Conservation (phyloP, 1,140 invertebrate genomes). For the Neuroterus valhalla region DNA sequence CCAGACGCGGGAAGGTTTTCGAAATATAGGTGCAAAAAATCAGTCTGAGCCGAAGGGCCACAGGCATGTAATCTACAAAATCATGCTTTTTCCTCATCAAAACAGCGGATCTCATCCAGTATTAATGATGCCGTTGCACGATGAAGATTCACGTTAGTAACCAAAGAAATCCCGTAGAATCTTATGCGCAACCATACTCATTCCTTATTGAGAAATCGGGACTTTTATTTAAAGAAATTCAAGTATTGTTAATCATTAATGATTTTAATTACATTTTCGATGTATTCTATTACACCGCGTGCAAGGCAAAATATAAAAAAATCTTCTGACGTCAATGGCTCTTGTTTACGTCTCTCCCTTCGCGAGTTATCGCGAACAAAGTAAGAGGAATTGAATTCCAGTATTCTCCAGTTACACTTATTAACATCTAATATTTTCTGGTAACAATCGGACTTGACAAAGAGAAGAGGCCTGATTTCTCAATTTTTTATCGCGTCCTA, state of each 20-base stretch:
- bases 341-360: neutral
- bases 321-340: neutral
- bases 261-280: constrained; percentile 15
- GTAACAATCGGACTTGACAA: neutral
- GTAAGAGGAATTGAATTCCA: constrained; percentile 36
- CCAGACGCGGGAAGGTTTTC: constrained; percentile 51
- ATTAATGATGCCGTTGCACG: constrained; percentile 54
- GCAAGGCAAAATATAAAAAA: neutral
- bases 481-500: neutral
- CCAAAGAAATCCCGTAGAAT: constrained; percentile 48
- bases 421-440: neutral
- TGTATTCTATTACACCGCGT: neutral
- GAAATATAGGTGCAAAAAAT: constrained; percentile 53
- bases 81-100: constrained; percentile 53
- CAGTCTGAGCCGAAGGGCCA: constrained; percentile 48
- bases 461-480: neutral
- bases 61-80: constrained; percentile 51
- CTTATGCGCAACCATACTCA: constrained; percentile 35
- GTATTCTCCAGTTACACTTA: constrained; percentile 34
- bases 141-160: constrained; percentile 55
- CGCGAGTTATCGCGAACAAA: constrained; percentile 31
- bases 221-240: neutral
- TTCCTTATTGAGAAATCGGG: constrained; percentile 44
- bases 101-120: constrained; percentile 53
- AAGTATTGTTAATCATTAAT: neutral